Evolutionary conservation across 1,140 invertebrate species (phyloP).

Genomic region (Hyphantria cunea): DNA sequence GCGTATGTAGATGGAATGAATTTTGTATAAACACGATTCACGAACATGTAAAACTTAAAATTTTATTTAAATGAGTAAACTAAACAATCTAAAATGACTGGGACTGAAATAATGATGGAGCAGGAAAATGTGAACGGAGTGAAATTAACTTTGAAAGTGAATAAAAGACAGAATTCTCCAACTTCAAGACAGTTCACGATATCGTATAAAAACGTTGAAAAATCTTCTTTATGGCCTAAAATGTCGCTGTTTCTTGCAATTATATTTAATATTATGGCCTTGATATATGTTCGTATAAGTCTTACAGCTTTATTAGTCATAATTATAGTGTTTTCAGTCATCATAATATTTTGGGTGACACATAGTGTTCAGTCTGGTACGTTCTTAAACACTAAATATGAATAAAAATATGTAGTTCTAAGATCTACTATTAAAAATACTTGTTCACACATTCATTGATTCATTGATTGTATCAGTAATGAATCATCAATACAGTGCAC

Average conservation of each 20-base stretch:
- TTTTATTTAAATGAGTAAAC: too few relatives aligned
- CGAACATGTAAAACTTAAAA: too few relatives aligned
- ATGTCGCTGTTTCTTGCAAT: slow-evolving; percentile 58
- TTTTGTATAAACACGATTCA: too few relatives aligned
- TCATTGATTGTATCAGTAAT: too few relatives aligned
- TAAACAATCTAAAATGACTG: slow-evolving; percentile 34
- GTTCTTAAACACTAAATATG: slow-evolving; percentile 27
- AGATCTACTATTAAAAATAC: too few relatives aligned
- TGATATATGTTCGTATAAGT: slow-evolving; percentile 61
- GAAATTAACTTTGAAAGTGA: slow-evolving; percentile 53
- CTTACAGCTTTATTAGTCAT: slow-evolving; percentile 55
- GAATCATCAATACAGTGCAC: too few relatives aligned
- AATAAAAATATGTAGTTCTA: too few relatives aligned
- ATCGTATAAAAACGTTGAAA: slow-evolving; percentile 57
- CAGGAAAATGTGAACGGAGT: slow-evolving; percentile 69
- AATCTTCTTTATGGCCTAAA: slow-evolving; percentile 51
- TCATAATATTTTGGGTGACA: slow-evolving; percentile 69
- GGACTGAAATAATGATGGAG: slow-evolving; percentile 38
- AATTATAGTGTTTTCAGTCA: slow-evolving; percentile 58
- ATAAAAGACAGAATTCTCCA: slow-evolving; percentile 46
- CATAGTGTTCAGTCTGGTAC: slow-evolving; percentile 72
- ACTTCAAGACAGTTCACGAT: slow-evolving; percentile 63
- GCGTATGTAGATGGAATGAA: too few relatives aligned
- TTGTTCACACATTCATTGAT: too few relatives aligned
- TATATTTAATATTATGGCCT: slow-evolving; percentile 60